These are phyloP conservation scores for Sminthurinus signatus DNA, from an alignment of 1,140 invertebrate species.

Conservation along the genomic window DNA sequence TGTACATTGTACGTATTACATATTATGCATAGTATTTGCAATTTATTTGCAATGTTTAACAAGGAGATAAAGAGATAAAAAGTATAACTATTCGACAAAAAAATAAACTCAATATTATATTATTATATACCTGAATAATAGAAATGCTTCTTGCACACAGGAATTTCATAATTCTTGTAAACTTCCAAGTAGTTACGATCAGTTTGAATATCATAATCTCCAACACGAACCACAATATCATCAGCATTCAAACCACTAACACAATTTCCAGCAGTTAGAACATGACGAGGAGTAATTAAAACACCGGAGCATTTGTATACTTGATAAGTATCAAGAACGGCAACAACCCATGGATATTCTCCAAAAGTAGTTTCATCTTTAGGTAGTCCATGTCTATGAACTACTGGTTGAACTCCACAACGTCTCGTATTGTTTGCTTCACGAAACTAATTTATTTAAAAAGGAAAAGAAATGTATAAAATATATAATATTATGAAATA, in stretches of 20 bases:
- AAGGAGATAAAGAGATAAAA: too few species aligned
- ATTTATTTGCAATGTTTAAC: too few species aligned
- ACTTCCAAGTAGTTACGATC: constrained; percentile 36
- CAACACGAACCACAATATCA: constrained; percentile 29
- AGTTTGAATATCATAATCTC: constrained; percentile 33
- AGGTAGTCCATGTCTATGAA: constrained; percentile 30
- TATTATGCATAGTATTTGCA: too few species aligned
- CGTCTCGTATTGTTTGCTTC: constrained; percentile 29
- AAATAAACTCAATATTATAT: too few species aligned
- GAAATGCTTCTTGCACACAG: constrained; percentile 36
- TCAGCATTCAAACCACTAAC: constrained; percentile 17
- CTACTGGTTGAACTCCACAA: constrained; percentile 33
- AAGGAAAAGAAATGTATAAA: background rate
- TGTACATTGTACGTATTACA: too few species aligned
- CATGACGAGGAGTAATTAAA: constrained; percentile 31
- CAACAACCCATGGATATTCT: constrained; percentile 37
- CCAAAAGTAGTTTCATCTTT: constrained; percentile 29
- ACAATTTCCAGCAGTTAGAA: constrained; percentile 31
- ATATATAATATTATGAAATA: constrained; percentile 1
- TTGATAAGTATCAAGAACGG: constrained; percentile 33
- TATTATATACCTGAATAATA: constrained; percentile 35
- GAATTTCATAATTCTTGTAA: constrained; percentile 32
- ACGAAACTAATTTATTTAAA: constrained; percentile 23
- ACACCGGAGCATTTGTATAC: constrained; percentile 29
- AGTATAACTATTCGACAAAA: too few species aligned